Base-by-base conservation (phyloP, 1,140 invertebrate species). In the Drosophila gunungcola region DNA sequence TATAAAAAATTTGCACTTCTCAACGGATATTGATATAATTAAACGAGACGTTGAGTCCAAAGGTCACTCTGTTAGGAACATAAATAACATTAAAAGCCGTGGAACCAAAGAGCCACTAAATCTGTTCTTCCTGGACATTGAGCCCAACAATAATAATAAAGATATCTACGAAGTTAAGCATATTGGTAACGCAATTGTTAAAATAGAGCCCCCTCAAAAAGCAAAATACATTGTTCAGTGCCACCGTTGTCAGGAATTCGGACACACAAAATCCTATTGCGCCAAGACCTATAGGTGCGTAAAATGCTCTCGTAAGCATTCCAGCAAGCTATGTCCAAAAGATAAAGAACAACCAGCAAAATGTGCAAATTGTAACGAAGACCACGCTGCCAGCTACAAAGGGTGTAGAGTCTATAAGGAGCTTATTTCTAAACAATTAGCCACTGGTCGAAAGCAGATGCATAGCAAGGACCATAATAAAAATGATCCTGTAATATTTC, bases 221-320 rank as follows among this genome's bases (percentile, higher is more conserved):
- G 12, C 41, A 12, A 43, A 43, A 16, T 13, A 43, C 12, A 43
- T 43, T 12, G 41, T 43, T 16, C n/a, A n/a, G n/a, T n/a, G n/a
- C n/a, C n/a, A n/a, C n/a, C n/a, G n/a, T n/a, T n/a, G n/a, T n/a
- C n/a, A n/a, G n/a, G n/a, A n/a, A n/a, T n/a, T n/a, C n/a, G n/a
- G n/a, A n/a, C n/a, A n/a, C n/a, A n/a, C n/a, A n/a, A n/a, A n/a
- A n/a, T n/a, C n/a, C n/a, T n/a, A n/a, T n/a, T n/a, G n/a, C n/a
- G n/a, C n/a, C n/a, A n/a, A n/a, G n/a, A n/a, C n/a, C n/a, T n/a
- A n/a, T 12, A 60, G 74, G 21, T 93, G 92, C 53, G 91, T 93
- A 3, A 92, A 92, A 76, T 93, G 92, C 75, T 89, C 63, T 11
- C 63, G 49, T 13, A 54, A 81, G 11, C 92, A 93, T 49, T 45